Conservation (phyloP, 2,113 vertebrate genomes). For the Ibidorhyncha struthersii region DNA sequence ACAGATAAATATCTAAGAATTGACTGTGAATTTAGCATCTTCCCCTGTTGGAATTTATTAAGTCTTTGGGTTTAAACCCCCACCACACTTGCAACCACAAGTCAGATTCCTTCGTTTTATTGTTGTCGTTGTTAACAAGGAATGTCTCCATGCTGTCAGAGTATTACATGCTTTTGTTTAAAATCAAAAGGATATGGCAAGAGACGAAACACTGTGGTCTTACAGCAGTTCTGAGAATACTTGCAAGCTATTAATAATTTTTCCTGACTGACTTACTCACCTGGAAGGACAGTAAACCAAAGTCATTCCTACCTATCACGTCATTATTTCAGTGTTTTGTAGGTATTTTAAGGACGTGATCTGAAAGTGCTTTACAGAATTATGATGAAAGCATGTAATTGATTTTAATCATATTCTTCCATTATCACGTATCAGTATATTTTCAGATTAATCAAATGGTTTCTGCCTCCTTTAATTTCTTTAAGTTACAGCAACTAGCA, state of each 20-base stretch:
- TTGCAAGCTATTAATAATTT: not conserved
- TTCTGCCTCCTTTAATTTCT: constrained; percentile 30
- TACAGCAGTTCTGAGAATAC: not conserved
- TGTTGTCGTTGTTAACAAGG: not conserved
- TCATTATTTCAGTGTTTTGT: not conserved
- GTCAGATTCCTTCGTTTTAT: not conserved
- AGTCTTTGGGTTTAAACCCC: not conserved
- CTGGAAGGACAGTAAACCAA: not conserved
- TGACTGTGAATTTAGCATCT: not conserved
- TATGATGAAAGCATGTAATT: not conserved
- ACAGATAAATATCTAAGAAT: not conserved
- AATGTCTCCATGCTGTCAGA: not conserved
- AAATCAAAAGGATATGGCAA: not conserved
- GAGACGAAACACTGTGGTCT: not conserved
- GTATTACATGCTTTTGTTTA: not conserved
- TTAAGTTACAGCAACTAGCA: constrained; percentile 16
- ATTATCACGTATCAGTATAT: not conserved
- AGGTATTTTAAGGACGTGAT: not conserved
- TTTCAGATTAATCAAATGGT: not conserved
- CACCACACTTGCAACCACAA: not conserved
- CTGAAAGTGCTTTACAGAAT: not conserved
- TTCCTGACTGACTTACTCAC: not conserved
- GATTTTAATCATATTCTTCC: not conserved
- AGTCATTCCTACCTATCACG: not conserved
- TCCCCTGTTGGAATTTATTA: not conserved